Conservation (phyloP, 2,888 invertebrate genomes). For the Drosophila anomelani region DNA sequence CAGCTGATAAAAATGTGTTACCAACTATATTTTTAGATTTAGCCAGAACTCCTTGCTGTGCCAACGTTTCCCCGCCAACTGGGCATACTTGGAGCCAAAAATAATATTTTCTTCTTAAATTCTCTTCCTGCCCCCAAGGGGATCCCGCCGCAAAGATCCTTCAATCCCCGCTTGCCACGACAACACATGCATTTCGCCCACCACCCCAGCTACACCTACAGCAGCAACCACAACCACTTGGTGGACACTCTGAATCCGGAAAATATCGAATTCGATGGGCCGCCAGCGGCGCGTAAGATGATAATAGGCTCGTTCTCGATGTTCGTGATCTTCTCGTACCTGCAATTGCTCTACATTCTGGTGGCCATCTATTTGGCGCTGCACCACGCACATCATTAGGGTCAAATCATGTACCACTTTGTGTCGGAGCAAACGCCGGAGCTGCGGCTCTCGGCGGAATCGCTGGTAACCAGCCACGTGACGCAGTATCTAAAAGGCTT, state of each 20-base stretch:
- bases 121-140: slow-evolving; percentile 2
- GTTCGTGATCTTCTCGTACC: slow-evolving; percentile 84
- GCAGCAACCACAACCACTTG: slow-evolving; percentile 52
- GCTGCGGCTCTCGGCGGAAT: slow-evolving; percentile 66
- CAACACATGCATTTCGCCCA: slow-evolving; percentile 67
- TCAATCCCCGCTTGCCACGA: background rate
- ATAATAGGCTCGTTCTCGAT: slow-evolving; percentile 82
- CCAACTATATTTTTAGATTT: background rate
- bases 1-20: slow-evolving; percentile 21
- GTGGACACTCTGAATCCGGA: slow-evolving; percentile 52
- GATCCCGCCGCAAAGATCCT: background rate
- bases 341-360: slow-evolving; percentile 83
- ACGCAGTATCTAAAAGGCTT: slow-evolving; percentile 82
- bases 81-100: slow-evolving; percentile 41
- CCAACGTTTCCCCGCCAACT: background rate
- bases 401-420: slow-evolving; percentile 81
- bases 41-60: no score
- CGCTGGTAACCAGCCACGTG: slow-evolving; percentile 72
- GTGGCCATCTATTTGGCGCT: slow-evolving; percentile 82
- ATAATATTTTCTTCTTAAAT: slow-evolving; percentile 27
- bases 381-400: slow-evolving; percentile 57
- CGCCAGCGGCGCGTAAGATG: slow-evolving; percentile 73
- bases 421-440: slow-evolving; percentile 77
- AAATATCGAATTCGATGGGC: slow-evolving; percentile 78
- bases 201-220: slow-evolving; percentile 38